phyloP scores from a whole-genome alignment of 2,888 invertebrate species.

The Drosophila silvestris region DNA sequence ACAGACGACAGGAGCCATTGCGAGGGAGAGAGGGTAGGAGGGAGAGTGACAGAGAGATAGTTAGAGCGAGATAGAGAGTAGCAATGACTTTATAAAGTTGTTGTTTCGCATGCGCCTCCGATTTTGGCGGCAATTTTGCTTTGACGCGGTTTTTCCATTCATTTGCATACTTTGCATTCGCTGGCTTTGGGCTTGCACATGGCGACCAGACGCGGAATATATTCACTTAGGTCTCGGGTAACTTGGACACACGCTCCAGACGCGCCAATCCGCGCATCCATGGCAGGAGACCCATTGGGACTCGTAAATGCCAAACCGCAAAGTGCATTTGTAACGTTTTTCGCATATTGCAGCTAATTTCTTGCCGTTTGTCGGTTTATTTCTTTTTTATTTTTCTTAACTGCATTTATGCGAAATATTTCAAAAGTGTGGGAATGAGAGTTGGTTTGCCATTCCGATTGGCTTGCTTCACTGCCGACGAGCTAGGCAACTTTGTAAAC shows the following conservation, averaged over 20 bases:
- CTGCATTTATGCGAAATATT: constrained; percentile 74
- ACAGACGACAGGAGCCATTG: constrained; percentile 13
- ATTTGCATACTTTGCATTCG: constrained; percentile 76
- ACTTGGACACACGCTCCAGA: constrained; percentile 73
- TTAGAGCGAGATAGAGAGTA: background rate
- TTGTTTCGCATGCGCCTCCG: constrained; percentile 58
- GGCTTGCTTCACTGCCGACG: constrained; percentile 37
- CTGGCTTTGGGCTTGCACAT: constrained; percentile 51
- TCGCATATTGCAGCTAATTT: constrained; percentile 81
- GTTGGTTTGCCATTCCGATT: constrained; percentile 47
- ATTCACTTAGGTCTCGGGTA: constrained; percentile 20
- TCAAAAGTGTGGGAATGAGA: constrained; percentile 74
- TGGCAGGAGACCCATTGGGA: constrained; percentile 62
- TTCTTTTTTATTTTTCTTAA: constrained; percentile 21
- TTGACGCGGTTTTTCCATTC: constrained; percentile 78
- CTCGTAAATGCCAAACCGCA: constrained; percentile 77
- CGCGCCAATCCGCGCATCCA: constrained; percentile 28
- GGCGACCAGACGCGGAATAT: constrained; percentile 55
- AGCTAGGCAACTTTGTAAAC: constrained; percentile 47
- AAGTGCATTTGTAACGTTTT: constrained; percentile 77
- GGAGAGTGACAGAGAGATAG: background rate
- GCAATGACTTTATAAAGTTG: constrained; percentile 56
- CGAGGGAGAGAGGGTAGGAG: background rate
- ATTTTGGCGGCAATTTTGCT: constrained; percentile 74
- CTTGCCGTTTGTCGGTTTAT: constrained; percentile 73